A percentile compares a stretch with the other conserved stretches of the same genome.
Conservation (phyloP, 2,797 vertebrate genomes). For the Tauraco hartlaubi region DNA sequence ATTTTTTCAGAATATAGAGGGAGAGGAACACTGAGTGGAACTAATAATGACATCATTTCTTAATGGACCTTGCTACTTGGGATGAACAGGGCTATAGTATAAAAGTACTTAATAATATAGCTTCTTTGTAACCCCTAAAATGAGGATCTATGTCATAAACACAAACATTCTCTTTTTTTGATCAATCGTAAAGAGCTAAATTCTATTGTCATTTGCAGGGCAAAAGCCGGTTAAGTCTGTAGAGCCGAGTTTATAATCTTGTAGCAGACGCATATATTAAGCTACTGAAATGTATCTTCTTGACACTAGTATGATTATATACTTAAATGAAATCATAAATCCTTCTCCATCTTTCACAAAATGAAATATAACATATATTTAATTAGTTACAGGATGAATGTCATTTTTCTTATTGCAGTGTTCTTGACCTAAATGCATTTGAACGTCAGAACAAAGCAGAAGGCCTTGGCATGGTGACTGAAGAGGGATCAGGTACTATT, state of each 20-base stretch:
- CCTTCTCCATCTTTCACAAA: not conserved
- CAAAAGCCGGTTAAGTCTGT: not conserved
- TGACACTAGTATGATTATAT: not conserved
- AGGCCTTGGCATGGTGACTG: constrained; percentile 97
- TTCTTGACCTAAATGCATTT: constrained; percentile 95
- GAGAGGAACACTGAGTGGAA: not conserved
- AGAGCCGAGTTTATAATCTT: not conserved
- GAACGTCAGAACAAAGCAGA: constrained; percentile 98
- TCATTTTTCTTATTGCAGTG: constrained; percentile 79
- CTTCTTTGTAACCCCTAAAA: not conserved
- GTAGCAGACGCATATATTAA: not conserved
- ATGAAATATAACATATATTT: not conserved
- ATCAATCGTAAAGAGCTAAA: not conserved
- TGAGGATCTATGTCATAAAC: not conserved
- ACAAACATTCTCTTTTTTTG: not conserved
- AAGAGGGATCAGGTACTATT: constrained; percentile 93
- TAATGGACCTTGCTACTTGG: not conserved
- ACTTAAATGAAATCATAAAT: not conserved
- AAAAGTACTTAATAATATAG: not conserved
- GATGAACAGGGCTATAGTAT: not conserved
- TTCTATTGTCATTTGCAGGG: not conserved
- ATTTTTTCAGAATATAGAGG: not conserved
- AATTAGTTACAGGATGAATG: not conserved
- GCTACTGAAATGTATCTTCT: not conserved
- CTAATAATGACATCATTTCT: not conserved